Conservation (phyloP, 2,797 vertebrate genomes). For the Erpetoichthys calabaricus region DNA sequence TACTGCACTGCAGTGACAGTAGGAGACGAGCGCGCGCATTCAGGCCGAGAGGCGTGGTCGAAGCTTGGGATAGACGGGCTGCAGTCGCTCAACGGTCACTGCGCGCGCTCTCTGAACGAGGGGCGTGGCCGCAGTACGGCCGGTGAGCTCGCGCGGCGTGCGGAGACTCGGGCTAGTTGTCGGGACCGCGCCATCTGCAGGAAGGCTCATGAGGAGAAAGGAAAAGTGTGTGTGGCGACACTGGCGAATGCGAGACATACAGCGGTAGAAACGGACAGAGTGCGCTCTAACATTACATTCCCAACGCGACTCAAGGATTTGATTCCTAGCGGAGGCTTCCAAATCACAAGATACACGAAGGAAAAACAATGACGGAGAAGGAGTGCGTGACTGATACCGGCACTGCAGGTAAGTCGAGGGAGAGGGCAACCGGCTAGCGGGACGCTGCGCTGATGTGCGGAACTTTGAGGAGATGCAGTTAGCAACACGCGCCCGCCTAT, state of each 20-base stretch:
- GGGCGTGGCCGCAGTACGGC: too few species aligned
- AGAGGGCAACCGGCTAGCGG: neutral
- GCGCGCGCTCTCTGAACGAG: too few species aligned
- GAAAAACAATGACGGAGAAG: constrained; percentile 40
- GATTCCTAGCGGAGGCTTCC: constrained; percentile 21
- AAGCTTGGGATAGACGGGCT: too few species aligned
- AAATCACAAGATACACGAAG: constrained; percentile 25
- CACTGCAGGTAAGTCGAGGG: constrained; percentile 33
- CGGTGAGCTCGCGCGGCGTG: too few species aligned
- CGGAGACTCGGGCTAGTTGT: too few species aligned
- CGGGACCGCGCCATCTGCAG: constrained; percentile 4
- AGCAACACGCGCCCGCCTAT: neutral
- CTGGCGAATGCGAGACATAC: neutral
- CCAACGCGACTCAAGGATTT: constrained; percentile 16
- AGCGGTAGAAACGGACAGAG: constrained; percentile 15
- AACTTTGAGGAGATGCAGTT: neutral
- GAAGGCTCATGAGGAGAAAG: neutral
- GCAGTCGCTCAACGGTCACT: too few species aligned
- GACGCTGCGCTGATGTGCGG: neutral
- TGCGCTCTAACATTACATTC: neutral
- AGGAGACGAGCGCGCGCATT: too few species aligned
- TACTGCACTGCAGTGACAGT: too few species aligned
- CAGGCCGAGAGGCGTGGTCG: too few species aligned
- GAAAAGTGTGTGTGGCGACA: constrained; percentile 4
- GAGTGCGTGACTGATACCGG: constrained; percentile 34